phyloP scores from a whole-genome alignment of 2,797 vertebrate species.

The Cyclura pinguis region DNA sequence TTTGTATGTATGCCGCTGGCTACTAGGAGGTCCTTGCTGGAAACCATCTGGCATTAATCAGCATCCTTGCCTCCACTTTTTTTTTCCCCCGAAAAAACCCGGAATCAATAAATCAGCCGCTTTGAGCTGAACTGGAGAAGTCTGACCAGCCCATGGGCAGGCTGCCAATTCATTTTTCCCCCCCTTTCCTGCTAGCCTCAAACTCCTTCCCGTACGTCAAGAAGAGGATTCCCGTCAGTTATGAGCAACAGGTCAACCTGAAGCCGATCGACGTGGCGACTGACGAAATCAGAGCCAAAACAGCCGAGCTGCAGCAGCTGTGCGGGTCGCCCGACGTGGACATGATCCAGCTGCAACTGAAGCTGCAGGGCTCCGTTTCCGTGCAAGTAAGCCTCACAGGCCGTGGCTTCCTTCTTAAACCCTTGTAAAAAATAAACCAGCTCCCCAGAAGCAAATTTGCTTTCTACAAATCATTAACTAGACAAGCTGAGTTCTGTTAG shows the following conservation, averaged over 20 bases:
- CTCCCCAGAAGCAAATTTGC: slow-evolving; percentile 14
- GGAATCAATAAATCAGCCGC: not conserved
- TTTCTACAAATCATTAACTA: slow-evolving; percentile 67
- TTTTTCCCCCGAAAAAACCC: not conserved
- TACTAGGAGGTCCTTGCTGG: not conserved
- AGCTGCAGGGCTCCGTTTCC: slow-evolving; percentile 96
- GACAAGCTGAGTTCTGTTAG: not conserved
- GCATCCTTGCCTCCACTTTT: too few relatives aligned
- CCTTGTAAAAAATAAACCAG: too few relatives aligned
- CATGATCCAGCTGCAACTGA: slow-evolving; percentile 97
- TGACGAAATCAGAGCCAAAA: slow-evolving; percentile 93
- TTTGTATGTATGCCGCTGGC: too few relatives aligned
- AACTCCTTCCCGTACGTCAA: slow-evolving; percentile 95
- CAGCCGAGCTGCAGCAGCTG: slow-evolving; percentile 90
- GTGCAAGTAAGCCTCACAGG: slow-evolving; percentile 86
- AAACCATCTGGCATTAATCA: not conserved
- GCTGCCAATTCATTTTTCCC: not conserved
- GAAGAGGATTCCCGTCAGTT: slow-evolving; percentile 92
- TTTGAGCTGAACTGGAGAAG: not conserved
- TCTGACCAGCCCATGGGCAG: not conserved
- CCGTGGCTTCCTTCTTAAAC: too few relatives aligned
- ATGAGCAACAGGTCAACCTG: slow-evolving; percentile 91
- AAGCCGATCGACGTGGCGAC: slow-evolving; percentile 96
- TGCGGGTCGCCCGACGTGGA: slow-evolving; percentile 90
- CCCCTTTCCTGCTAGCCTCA: slow-evolving; percentile 79